Evolutionary conservation across 1,140 invertebrate genomes (phyloP).

Genomic region (Drosophila mojavensis): DNA sequence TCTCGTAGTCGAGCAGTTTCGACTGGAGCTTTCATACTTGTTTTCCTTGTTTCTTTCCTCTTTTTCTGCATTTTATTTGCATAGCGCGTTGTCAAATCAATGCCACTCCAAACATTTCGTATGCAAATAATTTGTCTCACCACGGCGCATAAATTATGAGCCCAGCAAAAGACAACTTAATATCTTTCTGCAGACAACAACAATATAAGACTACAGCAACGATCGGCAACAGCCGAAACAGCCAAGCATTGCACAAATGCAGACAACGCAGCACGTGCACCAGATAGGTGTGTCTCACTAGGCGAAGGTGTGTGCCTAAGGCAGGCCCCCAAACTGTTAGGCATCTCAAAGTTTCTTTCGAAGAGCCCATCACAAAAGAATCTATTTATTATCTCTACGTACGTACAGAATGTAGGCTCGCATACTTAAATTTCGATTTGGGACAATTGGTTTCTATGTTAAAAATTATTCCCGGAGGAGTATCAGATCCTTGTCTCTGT

Average conservation of each 20-base stretch:
- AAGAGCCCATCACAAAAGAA: too few relatives aligned
- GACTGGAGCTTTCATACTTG: not conserved
- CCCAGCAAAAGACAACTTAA: slow-evolving; percentile 72
- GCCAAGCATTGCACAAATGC: slow-evolving; percentile 14
- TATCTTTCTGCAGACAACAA: slow-evolving; percentile 15
- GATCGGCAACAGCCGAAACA: slow-evolving; percentile 8
- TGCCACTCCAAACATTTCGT: slow-evolving; percentile 77
- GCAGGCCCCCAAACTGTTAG: too few relatives aligned
- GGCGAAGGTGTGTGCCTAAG: too few relatives aligned
- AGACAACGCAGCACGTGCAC: slow-evolving; percentile 53
- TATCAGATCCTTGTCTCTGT: too few relatives aligned
- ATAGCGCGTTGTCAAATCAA: slow-evolving; percentile 72
- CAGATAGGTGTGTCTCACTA: slow-evolving; percentile 13
- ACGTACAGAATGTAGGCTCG: too few relatives aligned
- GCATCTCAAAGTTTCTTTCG: too few relatives aligned
- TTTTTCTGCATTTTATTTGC: not conserved
- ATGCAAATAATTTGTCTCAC: slow-evolving; percentile 69
- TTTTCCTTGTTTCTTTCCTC: slow-evolving; percentile 9
- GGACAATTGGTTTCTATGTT: too few relatives aligned
- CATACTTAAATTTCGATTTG: too few relatives aligned
- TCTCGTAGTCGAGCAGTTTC: too few relatives aligned
- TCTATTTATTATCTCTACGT: too few relatives aligned
- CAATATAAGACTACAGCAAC: slow-evolving; percentile 11
- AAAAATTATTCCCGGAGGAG: too few relatives aligned
- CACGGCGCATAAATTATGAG: slow-evolving; percentile 69